Conservation (phyloP, 1,140 invertebrate species). For the Formica exsecta region DNA sequence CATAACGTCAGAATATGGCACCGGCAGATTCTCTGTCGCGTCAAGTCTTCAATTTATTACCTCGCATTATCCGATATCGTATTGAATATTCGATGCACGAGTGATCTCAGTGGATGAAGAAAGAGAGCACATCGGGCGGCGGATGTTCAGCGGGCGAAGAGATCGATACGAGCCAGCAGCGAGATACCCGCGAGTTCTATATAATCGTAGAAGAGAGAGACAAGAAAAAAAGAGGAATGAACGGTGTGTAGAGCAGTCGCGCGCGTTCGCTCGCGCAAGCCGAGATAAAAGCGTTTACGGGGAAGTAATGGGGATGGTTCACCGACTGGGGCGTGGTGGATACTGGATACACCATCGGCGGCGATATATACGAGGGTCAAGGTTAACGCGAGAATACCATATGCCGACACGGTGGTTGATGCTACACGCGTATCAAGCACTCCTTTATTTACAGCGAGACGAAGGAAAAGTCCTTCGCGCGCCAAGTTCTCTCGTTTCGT, state of each 20-base stretch:
- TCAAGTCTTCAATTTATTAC: constrained; percentile 64
- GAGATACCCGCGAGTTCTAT: constrained; percentile 55
- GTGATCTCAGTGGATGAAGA: constrained; percentile 44
- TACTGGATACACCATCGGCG: constrained; percentile 18
- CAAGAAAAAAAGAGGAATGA: constrained; percentile 6
- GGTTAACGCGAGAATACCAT: constrained; percentile 68
- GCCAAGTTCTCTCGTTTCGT: background rate
- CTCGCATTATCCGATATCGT: constrained; percentile 59
- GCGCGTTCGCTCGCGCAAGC: constrained; percentile 25
- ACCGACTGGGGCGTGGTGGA: constrained; percentile 65
- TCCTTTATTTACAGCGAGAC: constrained; percentile 11
- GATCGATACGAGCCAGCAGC: constrained; percentile 60
- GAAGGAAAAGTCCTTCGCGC: background rate
- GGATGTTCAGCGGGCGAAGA: constrained; percentile 53
- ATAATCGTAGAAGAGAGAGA: constrained; percentile 41
- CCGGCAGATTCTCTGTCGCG: constrained; percentile 35
- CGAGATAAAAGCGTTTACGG: constrained; percentile 47
- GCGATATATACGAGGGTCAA: constrained; percentile 69
- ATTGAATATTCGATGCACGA: constrained; percentile 64
- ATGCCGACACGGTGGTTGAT: constrained; percentile 40
- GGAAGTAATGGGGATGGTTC: constrained; percentile 48
- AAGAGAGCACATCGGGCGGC: constrained; percentile 37
- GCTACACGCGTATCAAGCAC: constrained; percentile 1
- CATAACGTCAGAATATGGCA: constrained; percentile 35
- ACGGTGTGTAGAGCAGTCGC: background rate